These are phyloP conservation scores for Cheilosia vernalis DNA, from an alignment of 2,888 invertebrate genomes.

Conservation along the genomic window DNA sequence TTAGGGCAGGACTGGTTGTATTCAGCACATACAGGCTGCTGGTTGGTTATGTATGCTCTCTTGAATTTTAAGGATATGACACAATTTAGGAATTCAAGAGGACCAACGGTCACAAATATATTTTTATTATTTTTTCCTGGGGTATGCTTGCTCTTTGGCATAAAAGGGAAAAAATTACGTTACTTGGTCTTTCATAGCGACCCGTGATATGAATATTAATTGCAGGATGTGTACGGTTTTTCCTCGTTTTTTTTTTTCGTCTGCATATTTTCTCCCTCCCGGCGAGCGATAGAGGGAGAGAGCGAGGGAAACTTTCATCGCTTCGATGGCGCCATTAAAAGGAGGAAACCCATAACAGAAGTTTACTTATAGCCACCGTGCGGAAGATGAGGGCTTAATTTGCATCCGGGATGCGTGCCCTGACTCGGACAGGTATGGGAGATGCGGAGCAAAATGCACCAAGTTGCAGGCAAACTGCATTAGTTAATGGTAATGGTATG, in stretches of 20 bases:
- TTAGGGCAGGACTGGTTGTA: constrained; percentile 3
- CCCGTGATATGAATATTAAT: constrained; percentile 72
- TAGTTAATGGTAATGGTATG: constrained; percentile 68
- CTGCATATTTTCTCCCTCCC: not conserved
- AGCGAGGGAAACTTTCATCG: constrained; percentile 52
- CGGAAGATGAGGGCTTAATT: constrained; percentile 72
- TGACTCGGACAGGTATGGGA: constrained; percentile 45
- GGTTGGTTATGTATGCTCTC: constrained; percentile 16
- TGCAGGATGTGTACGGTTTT: constrained; percentile 51
- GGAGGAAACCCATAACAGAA: constrained; percentile 64
- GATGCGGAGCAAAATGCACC: constrained; percentile 39
- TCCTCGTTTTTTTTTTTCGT: not conserved
- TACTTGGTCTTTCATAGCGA: constrained; percentile 64
- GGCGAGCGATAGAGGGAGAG: not conserved
- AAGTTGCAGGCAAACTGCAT: constrained; percentile 63
- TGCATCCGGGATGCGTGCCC: constrained; percentile 69
- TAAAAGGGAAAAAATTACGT: constrained; percentile 49
- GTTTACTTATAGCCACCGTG: constrained; percentile 66
- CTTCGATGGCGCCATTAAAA: constrained; percentile 55
- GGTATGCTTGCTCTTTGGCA: constrained; percentile 46
- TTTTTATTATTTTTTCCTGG: constrained; percentile 55
- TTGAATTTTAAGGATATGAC: constrained; percentile 68
- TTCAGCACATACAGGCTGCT: constrained; percentile 20
- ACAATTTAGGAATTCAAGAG: constrained; percentile 60
- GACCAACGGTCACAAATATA: constrained; percentile 64